Conservation (phyloP, 2,888 invertebrate genomes). For the Prenolepis imparis region DNA sequence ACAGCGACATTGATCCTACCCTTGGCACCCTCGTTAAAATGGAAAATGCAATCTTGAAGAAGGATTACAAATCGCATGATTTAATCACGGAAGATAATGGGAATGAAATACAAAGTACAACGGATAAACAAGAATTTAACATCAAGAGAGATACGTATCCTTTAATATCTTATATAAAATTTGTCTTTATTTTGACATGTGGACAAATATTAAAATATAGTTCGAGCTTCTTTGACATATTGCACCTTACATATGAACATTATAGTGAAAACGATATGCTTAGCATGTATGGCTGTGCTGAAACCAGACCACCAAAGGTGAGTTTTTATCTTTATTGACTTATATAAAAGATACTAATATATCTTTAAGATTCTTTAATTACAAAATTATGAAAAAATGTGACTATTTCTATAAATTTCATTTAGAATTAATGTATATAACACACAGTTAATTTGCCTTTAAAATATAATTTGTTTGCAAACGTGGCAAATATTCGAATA, state of each 20-base stretch:
- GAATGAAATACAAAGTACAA: conserved; percentile 3
- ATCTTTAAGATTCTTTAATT: conserved; percentile 6
- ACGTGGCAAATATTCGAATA: too few species aligned
- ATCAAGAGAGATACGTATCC: conserved; percentile 57
- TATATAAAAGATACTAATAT: conserved; percentile 3
- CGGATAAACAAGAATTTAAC: background rate
- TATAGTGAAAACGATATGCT: conserved; percentile 74
- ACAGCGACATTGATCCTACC: conserved; percentile 75
- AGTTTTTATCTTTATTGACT: conserved; percentile 65
- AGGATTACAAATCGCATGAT: conserved; percentile 39
- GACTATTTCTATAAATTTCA: background rate
- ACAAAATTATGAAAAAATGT: background rate
- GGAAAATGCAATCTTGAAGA: conserved; percentile 70
- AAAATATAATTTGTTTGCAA: too few species aligned
- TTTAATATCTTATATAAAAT: conserved; percentile 32
- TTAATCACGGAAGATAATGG: background rate
- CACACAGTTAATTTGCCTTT: too few species aligned
- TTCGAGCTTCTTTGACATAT: background rate
- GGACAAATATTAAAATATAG: background rate
- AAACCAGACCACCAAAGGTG: conserved; percentile 70
- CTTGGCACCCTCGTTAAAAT: conserved; percentile 75
- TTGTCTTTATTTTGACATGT: background rate
- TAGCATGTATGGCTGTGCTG: conserved; percentile 77
- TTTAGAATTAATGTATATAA: too few species aligned
- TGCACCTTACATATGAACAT: conserved; percentile 62